Conservation (phyloP, 2,113 vertebrate genomes). For the Mesocricetus auratus region DNA sequence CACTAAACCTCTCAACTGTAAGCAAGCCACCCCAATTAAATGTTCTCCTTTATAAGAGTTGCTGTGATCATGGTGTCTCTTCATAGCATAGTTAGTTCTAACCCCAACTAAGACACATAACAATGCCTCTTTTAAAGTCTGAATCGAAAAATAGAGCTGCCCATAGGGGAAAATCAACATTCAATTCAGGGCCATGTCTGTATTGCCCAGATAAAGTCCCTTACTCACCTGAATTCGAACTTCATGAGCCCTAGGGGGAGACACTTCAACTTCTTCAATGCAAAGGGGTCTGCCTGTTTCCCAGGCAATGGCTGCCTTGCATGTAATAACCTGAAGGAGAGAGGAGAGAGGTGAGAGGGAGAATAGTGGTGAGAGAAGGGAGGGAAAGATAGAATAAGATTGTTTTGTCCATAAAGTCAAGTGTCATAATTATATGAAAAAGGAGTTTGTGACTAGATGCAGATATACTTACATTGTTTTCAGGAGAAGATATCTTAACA, state of each 20-base stretch:
- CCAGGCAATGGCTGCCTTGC: slow-evolving; percentile 88
- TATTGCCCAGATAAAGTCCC: not conserved
- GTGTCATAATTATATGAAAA: not conserved
- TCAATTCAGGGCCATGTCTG: not conserved
- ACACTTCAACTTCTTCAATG: slow-evolving; percentile 87
- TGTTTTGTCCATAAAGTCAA: not conserved
- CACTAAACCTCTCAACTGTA: not conserved
- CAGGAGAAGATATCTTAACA: not conserved
- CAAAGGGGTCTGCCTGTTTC: slow-evolving; percentile 77
- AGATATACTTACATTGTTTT: slow-evolving; percentile 4
- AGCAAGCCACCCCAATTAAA: not conserved
- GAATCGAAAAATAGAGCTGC: not conserved
- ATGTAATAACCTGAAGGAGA: slow-evolving; percentile 87
- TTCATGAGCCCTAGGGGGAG: slow-evolving; percentile 84
- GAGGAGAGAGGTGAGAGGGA: not conserved
- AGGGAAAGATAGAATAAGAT: not conserved
- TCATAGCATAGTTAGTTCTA: not conserved
- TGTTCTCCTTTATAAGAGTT: not conserved
- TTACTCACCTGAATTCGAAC: slow-evolving; percentile 74
- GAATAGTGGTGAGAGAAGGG: not conserved
- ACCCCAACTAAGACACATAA: not conserved
- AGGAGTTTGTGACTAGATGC: not conserved
- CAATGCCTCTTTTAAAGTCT: not conserved
- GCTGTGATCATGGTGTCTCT: not conserved
- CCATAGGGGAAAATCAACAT: not conserved